Conservation (phyloP, 2,113 vertebrate genomes). For the Morone chrysops region DNA sequence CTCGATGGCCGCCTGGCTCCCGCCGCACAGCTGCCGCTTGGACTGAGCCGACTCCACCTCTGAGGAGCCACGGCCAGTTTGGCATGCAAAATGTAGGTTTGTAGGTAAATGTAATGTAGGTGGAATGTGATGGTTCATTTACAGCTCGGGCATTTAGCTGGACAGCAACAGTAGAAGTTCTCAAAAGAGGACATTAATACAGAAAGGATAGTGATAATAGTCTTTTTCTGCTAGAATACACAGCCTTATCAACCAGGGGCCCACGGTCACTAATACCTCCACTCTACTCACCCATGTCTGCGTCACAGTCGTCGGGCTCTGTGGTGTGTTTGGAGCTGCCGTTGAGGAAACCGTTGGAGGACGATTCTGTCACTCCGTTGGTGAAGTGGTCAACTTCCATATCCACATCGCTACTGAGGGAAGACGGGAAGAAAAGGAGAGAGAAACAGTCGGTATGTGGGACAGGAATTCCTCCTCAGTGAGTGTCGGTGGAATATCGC, state of each 20-base stretch:
- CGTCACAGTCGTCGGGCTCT: slow-evolving; percentile 96
- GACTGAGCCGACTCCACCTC: slow-evolving; percentile 95
- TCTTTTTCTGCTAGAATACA: not conserved
- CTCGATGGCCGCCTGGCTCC: slow-evolving; percentile 97
- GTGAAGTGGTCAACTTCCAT: slow-evolving; percentile 99
- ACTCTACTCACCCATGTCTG: slow-evolving; percentile 93
- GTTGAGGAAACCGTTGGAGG: slow-evolving; percentile 98
- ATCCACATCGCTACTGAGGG: slow-evolving; percentile 91
- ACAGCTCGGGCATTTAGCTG: not conserved
- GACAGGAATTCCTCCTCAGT: not conserved
- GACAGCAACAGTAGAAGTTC: not conserved
- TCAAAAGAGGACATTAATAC: not conserved
- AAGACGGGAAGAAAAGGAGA: not conserved
- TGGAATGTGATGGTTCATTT: not conserved
- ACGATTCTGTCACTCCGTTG: slow-evolving; percentile 95
- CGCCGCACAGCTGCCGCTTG: slow-evolving; percentile 95
- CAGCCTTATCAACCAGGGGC: not conserved
- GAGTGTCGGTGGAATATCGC: too few relatives aligned
- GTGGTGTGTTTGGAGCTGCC: slow-evolving; percentile 94
- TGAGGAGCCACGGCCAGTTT: slow-evolving; percentile 64
- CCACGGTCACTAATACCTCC: rapidly evolving
- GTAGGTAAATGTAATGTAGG: not conserved
- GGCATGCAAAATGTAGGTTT: not conserved
- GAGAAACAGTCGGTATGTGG: not conserved
- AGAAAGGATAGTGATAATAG: not conserved